phyloP scores from a whole-genome alignment of 2,113 vertebrate species.

The Synodontis membranacea region DNA sequence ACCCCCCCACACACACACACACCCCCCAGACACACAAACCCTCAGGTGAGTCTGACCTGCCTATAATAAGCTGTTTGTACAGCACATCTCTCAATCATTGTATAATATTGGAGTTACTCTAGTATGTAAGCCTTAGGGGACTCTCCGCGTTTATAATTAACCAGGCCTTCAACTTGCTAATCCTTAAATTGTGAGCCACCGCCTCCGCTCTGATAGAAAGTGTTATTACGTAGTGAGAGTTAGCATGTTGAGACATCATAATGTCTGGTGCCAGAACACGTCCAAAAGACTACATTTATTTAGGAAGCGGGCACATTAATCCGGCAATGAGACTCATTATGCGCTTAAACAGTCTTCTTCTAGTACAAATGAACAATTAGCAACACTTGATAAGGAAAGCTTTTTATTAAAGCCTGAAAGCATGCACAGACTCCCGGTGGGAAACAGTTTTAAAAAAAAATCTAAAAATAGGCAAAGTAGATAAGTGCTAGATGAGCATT shows the following conservation, averaged over 20 bases:
- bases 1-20: background rate
- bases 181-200: background rate
- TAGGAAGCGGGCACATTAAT: constrained; percentile 33
- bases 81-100: background rate
- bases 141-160: background rate
- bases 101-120: background rate
- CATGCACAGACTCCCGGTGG: background rate
- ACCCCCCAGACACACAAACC: background rate
- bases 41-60: constrained; percentile 18
- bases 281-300: background rate
- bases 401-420: background rate
- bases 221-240: background rate
- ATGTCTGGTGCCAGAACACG: background rate
- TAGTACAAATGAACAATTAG: constrained; percentile 31
- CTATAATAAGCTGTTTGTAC: background rate
- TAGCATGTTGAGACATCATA: background rate
- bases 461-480: constrained; percentile 12
- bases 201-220: background rate
- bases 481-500: background rate
- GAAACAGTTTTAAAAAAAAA: constrained; percentile 15
- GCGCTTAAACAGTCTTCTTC: background rate
- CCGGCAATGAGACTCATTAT: constrained; percentile 38
- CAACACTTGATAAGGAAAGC: background rate
- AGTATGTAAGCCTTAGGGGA: background rate
- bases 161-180: background rate